A percentile compares a stretch with the other conserved stretches of the same genome.
Conservation (phyloP, 2,888 invertebrate species). For the Cheilosia vernalis region DNA sequence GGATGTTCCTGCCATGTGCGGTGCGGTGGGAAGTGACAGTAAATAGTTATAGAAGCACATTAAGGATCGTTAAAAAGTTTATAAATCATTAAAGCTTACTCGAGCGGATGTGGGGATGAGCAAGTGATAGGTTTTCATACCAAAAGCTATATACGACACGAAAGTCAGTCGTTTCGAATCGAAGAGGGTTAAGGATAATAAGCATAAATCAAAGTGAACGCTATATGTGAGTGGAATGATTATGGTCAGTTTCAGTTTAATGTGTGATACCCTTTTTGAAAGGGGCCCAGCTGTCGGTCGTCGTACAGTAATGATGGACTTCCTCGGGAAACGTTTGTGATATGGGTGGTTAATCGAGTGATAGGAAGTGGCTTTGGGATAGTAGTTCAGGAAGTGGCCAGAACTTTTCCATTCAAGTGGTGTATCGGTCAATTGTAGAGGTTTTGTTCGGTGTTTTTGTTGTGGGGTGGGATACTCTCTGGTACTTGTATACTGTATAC, state of each 20-base stretch:
- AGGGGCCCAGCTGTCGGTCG: neutral
- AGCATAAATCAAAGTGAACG: constrained; percentile 49
- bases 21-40: no score
- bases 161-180: constrained; percentile 29
- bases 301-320: constrained; percentile 35
- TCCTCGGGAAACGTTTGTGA: constrained; percentile 19
- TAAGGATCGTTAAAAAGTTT: constrained; percentile 62
- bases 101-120: constrained; percentile 46
- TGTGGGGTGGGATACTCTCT: no score
- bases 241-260: constrained; percentile 49
- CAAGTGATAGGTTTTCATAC: constrained; percentile 34
- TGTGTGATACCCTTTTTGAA: neutral
- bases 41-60: constrained; percentile 30
- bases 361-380: constrained; percentile 41
- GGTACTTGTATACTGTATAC: no score
- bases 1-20: constrained; percentile 17
- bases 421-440: neutral
- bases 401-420: constrained; percentile 19
- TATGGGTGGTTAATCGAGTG: constrained; percentile 45
- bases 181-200: constrained; percentile 47
- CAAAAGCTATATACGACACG: neutral
- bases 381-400: neutral
- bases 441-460: neutral
- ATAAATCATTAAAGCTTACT: constrained; percentile 62
- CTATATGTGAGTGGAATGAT: constrained; percentile 51